Percentiles rank a stretch among this genome's conserved stretches.
Evolutionary conservation across 2,888 invertebrate species (phyloP).

Genomic region (Acanthopleura granulata): DNA sequence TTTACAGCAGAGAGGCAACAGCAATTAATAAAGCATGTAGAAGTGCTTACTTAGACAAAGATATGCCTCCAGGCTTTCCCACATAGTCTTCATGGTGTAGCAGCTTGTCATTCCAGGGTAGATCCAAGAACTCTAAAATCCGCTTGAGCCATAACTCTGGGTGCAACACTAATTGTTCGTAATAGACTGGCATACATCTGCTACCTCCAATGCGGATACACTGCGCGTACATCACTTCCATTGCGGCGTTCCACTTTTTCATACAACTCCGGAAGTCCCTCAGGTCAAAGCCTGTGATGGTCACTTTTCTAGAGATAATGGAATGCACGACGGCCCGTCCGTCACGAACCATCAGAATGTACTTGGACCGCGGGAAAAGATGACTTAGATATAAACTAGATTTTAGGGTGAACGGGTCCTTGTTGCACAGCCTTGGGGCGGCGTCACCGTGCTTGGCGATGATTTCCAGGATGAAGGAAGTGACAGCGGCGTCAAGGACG

Average conservation of each 20-base stretch:
- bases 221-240: slow-evolving; percentile 84
- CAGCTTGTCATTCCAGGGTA: slow-evolving; percentile 96
- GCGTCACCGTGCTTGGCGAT: slow-evolving; percentile 83
- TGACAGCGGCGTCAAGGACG: slow-evolving; percentile 94
- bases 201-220: slow-evolving; percentile 60
- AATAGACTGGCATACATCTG: slow-evolving; percentile 90
- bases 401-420: slow-evolving; percentile 97
- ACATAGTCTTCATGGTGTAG: slow-evolving; percentile 98
- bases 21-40: not conserved
- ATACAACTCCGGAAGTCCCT: slow-evolving; percentile 91
- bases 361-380: slow-evolving; percentile 97
- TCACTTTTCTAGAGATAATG: slow-evolving; percentile 93
- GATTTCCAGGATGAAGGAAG: slow-evolving; percentile 96
- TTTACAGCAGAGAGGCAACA: not conserved
- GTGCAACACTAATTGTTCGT: slow-evolving; percentile 96
- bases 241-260: slow-evolving; percentile 96
- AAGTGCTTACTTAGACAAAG: slow-evolving; percentile 86
- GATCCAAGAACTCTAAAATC: slow-evolving; percentile 88
- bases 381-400: slow-evolving; percentile 95
- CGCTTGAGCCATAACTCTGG: slow-evolving; percentile 89
- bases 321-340: slow-evolving; percentile 99
- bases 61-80: slow-evolving; percentile 94
- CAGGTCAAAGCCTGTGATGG: slow-evolving; percentile 94
- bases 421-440: slow-evolving; percentile 96
- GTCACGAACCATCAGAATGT: slow-evolving; percentile 97